Evolutionary conservation across 2,888 invertebrate species (phyloP), one percentile per base, ranked within the genome.

Genomic region (Chromoteleia sp.): DNA sequence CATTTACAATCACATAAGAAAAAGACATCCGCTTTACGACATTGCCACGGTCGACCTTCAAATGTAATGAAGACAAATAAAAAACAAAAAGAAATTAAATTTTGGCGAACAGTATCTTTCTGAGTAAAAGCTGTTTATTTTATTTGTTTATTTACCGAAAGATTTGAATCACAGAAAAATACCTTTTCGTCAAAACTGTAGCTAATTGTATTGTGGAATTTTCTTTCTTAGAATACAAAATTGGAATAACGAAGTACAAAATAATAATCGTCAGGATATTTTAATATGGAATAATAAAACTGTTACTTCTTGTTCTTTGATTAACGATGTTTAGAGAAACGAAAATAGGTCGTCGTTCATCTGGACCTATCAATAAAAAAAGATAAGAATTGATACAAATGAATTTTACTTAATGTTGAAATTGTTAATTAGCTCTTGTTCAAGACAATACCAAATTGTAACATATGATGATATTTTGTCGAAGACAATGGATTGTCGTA

Each of bases 1-100:
- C 19, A 85, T 88, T 77, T 88, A 89, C 77, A 86, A 86, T 29
- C 91, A 90, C 78, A 87, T 89, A 29, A 83, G 89, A 58, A 85
- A 83, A 19, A 81, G 83, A 63, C 89, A 89, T 81, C 87, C 87
- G 2, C 76, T 82, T 5, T 79, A 85, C 43, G 82, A 86, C 6
- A 84, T 87, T 3, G 85, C 80, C 0, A 85, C 85, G 10, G 59
- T 88, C 10, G 87, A 88, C 50, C 67, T 87, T 7, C 82, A 83
- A 21, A 68, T 82, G 79, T 82, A 12, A 70, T 17, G 17, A 17
- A 29, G 10, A 25, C 29, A 50, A 25, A 25, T 0, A n/a, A n/a
- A n/a, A n/a, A n/a, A n/a, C n/a, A 21, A n/a, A 14, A 4, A 1
- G 33, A 33, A 33, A 4, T 33, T 33, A 33, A 14, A n/a, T 45